Evolutionary conservation across 1,140 invertebrate genomes (phyloP), one percentile per base, ranked within the genome.

Genomic region (Pectinophora gossypiella): DNA sequence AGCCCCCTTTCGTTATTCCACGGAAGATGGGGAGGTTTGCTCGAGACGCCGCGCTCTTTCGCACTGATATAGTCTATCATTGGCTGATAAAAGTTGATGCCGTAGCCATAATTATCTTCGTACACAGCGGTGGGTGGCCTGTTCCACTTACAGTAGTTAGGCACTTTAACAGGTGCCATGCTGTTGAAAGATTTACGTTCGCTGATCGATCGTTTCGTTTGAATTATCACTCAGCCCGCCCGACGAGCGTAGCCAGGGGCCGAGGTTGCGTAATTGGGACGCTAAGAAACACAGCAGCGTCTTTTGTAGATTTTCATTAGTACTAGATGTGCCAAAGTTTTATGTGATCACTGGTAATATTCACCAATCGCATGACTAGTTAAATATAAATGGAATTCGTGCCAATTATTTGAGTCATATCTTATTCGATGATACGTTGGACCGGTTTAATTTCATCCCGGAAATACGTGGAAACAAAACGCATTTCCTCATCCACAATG

Each of bases 41-140:
- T 64, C 47, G 79, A 51, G 40, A 75, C 46, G 48, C 89, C 86
- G 62, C 86, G 62, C 71, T 88, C 76, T 72, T 89, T 90, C 16
- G 85, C 86, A 63, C 94, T 91, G 50, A 95, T 90, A 64, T 95
- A 95, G 69, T 95, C 94, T 54, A 95, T 91, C 93, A 95, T 94
- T 9, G 94, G 94, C 69, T 95, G 93, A 77, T 95, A 95, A 75
- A 90, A 94, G 71, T 95, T 94, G 46, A 95, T 94, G 3, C 92
- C 93, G 59, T 92, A 93, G 23, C 91, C 91, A 81, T 95, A 95
- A 83, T 95, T 95, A 71, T 92, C 91, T 58, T 94, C 91, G 72
- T 95, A 95, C 19, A 93, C 90, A 18, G 89, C 79, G 1, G 92
- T 93, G n/a, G 91, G 89, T 0, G 92, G 92, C 64, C 90, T 77